Evolutionary conservation across 2,888 invertebrate species (phyloP), one percentile per base, ranked within the genome.

Genomic region (Apodemia hepburni): DNA sequence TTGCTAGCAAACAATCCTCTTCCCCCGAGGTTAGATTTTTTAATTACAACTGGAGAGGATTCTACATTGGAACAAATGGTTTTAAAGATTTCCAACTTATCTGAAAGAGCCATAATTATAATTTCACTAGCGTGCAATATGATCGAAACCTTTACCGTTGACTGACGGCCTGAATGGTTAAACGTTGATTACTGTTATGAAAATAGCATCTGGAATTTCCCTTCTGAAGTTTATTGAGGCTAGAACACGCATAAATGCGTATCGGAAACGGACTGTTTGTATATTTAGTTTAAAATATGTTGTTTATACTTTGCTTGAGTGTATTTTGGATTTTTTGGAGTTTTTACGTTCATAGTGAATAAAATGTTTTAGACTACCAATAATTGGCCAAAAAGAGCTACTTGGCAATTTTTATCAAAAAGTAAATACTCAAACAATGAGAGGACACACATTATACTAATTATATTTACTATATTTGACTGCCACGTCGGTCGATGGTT

Each of bases 1-100:
- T 93, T 85, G 2, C 84, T 87, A 35, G 96, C 95, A 71, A 96
- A 94, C 22, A 96, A 73, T 33, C 96, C 96, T 68, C 95, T 93
- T 18, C 96, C 96, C 29, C 94, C 93, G 15, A 95, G 77, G 15
- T 77, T 71, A 0, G 96, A 95, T 69, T 84, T 76, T 67, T 83
- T 87, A 60, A 96, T 87, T 58, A 78, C 83, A 94, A 95, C 95
- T n/a, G 59, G 29, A 38, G 61, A 22, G 11, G 68, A 71, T 2
- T 54, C 27, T 27, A 12, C 27, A 15, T 27, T 29, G 7, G n/a
- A 18, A 27, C 54, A 54, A 1, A 69, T 66, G 38, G 68, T 65
- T 57, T 58, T 45, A 42, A 62, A 42, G 22, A 74, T 47, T 15
- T 54, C 15, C 15, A 54, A 27, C 12, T 27, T 15, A 7, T 54